Evolutionary conservation across 2,888 invertebrate genomes (phyloP), one percentile per base, ranked within the genome.

Genomic region (Corbicula japonica): DNA sequence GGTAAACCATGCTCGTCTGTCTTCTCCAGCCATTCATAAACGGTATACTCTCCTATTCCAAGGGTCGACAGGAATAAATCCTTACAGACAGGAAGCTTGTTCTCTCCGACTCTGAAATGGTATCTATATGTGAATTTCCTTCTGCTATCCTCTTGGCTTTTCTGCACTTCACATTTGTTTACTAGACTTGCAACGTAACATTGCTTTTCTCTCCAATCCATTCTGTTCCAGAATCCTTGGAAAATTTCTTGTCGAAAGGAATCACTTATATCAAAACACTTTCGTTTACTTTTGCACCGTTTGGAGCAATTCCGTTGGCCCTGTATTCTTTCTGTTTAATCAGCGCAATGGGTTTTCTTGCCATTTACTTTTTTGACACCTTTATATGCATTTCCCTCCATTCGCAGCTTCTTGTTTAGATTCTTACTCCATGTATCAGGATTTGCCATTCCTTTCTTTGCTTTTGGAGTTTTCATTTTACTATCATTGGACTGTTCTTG

Each of bases 121-220:
- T 65, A 65, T 6, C 18, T 6, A 41, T 44, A 44, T 21, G 62
- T 44, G 28, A 62, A 41, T 18, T 30, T 65, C 32, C 63, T 26
- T n/a, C 63, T 48, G 32, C 63, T 65, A 15, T 41, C 44, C 18
- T 15, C 48, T n/a, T n/a, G n/a, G 46, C 46, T 46, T 21, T 18
- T 10, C 5, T 46, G 18, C 18, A 46, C 46, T 46, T 46, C 46
- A 21, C 4, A 21, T 15, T 21, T 46, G 21, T 21, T 21, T 5
- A 52, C 68, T 26, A 48, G 46, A 60, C 23, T 41, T 35, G 54
- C 5, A 2, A 56, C 63, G 38, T 38, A 63, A 2, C 6, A 1
- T 38, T 48, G 58, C 52, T 66, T 74, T n/a, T 66, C 28, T 32
- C 2, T 30, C 74, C 74, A 74, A 21, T 28, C 28, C 74, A 74